Evolutionary conservation across 2,888 invertebrate genomes (phyloP), one percentile per base, ranked within the genome.

Genomic region (Caenorhabditis imperialis): DNA sequence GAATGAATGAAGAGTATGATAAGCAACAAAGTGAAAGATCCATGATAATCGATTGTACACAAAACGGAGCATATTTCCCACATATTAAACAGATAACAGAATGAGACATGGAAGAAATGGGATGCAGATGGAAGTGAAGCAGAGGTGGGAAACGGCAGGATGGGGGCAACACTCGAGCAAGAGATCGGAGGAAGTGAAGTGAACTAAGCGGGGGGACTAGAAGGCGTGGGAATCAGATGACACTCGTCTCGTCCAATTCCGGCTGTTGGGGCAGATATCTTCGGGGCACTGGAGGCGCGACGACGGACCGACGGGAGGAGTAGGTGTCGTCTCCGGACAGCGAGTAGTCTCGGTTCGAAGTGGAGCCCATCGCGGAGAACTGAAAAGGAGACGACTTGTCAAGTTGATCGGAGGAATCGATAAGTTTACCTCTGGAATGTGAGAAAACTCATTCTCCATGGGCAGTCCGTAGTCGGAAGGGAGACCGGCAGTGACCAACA

Each of bases 401-500:
- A 27, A 35, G 22, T 12, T 35, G 16, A 12, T 35, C 12, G 30
- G 2, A 37, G 14, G 18, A 54, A 35, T 7, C 4, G 10, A 27
- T 30, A 23, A 14, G 14, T 27, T 37, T n/a, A 67, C 67, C 45
- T 75, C 61, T 55, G 57, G 72, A 50, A 70, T 45, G 37, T 47
- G 61, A 50, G 63, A 60, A 54, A 40, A 58, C 10, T 72, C 51
- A 27, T 38, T 54, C 35, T 53, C 51, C 33, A 48, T 55, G 37
- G 75, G 75, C 3, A 65, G 37, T 14, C 79, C 79, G 37, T 79
- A 77, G 54, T 77, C 73, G 8, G 75, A 51, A 12, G 70, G 16
- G 6, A 77, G 35, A 30, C 79, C 79, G 20, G 79, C 75, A 8
- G 79, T 74, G 3, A 77, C 38, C 0, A 79, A 45, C 38, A 78